Base-by-base conservation (phyloP, 2,888 invertebrate genomes). In the Oligia fasciuncula region DNA sequence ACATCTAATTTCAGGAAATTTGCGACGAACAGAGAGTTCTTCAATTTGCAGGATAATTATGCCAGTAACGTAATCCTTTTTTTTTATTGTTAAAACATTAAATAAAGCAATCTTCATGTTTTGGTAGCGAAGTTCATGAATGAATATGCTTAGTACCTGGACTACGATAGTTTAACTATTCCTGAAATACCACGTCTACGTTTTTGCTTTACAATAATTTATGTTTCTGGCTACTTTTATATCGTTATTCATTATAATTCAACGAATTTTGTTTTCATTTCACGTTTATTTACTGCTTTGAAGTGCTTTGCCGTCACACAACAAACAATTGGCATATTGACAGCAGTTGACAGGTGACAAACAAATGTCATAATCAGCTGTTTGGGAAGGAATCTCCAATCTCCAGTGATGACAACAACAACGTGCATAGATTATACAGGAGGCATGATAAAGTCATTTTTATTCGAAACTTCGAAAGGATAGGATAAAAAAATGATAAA, bases 311-410 rank as follows among this genome's bases (percentile, higher is more conserved):
- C n/a, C 23, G 57, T 60, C 60, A n/a, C 35, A 35, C 35, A 35
- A 4, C 2, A 2, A 35, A 35, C 2, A 2, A 35, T 35, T 77
- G 65, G 23, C 43, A 51, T 17, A 19, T 2, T 77, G 65, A 49
- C 49, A 51, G 76, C 43, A 65, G 4, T 57, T 79, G 49, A 60
- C 65, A 66, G n/a, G 0, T 6, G 35, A 49, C 9, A 57, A 57
- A 57, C 9, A 57, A 57, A 57, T 75, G n/a, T 70, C 69, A 46
- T 46, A 76, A 60, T 51, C 81, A 81, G 80, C 66, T 81, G 81
- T 23, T 69, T n/a, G 3, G 14, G 3, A 51, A 13, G 9, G 29
- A 29, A 29, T 29, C 29, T 29, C 29, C 29, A 29, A 69, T 49
- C n/a, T 29, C 3, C 29, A 46, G 19, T 19, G 11, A 17, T 40